Evolutionary conservation across 2,797 vertebrate genomes (phyloP), one percentile per base, ranked within the genome.

Genomic region (Zenarchopterus dispar): DNA sequence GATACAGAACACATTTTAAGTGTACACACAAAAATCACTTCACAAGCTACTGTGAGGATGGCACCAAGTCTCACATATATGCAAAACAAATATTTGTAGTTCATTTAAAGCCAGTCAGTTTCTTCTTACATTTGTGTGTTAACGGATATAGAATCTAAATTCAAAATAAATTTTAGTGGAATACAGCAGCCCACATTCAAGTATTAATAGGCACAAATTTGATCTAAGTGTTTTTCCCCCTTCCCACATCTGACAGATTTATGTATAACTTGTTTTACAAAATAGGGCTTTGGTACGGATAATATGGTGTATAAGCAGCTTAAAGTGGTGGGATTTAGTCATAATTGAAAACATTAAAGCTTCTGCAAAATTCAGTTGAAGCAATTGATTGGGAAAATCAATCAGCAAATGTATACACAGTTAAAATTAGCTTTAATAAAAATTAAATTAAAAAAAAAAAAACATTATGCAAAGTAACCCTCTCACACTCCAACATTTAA

Each of bases 1-100:
- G 8, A 26, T 9, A 23, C 46, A 19, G 13, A 56, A 49, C 19
- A 56, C 15, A 60, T 28, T 26, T 60, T 13, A 50, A 36, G 13
- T 58, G 26, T 33, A 52, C 17, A 68, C 51, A 61, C 8, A 21
- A 44, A 62, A 70, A 65, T 26, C 15, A 73, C 71, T 77, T 78
- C 67, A 72, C 79, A 78, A 21, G 26, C 44, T 3, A 22, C 61
- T 75, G 84, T 36, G 50, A 26, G 17, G 31, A 6, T 42, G 23
- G 10, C 17, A 67, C 42, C 45, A 64, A 81, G 70, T 89, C 52
- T 49, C 85, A 92, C 81, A 58, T 47, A 18, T 45, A 22, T 62
- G 75, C 19, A 31, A 78, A 50, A 67, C 61, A 52, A 80, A 86
- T 75, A 78, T 86, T 81, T 75, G 47, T 28, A 51, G 36, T 63